Conservation (phyloP, 2,797 vertebrate genomes). For the Glyptemys insculpta region DNA sequence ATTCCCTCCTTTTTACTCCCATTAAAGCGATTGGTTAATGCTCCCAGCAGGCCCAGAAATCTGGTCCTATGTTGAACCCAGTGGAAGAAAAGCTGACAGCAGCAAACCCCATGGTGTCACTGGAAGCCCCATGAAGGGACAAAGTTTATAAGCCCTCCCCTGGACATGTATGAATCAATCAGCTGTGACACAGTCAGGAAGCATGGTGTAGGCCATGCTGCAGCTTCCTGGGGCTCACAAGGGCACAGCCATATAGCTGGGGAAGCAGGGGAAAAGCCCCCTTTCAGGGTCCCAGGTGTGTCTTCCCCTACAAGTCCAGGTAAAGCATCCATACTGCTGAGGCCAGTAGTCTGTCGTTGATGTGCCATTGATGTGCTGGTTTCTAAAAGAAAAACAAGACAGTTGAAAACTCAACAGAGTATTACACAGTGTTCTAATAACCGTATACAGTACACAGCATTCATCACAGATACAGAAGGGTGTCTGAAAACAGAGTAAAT, state of each 20-base stretch:
- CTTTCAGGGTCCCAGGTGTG: background rate
- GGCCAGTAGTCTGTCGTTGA: constrained; percentile 4
- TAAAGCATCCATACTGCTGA: constrained; percentile 27
- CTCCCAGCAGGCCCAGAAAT: constrained; percentile 8
- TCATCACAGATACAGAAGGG: constrained; percentile 45
- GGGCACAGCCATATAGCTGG: background rate
- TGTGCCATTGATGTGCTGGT: constrained; percentile 22
- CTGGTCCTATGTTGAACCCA: constrained; percentile 7
- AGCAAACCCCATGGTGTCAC: background rate
- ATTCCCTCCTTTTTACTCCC: background rate
- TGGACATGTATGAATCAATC: background rate
- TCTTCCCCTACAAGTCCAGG: background rate
- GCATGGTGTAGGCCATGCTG: background rate
- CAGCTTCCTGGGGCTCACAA: fast-evolving
- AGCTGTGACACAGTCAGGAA: background rate
- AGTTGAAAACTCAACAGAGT: constrained; percentile 48
- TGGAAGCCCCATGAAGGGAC: background rate
- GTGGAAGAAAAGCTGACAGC: background rate
- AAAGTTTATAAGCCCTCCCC: background rate
- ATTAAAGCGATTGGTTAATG: background rate
- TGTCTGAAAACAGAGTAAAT: constrained; percentile 57
- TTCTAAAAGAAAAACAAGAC: constrained; percentile 46
- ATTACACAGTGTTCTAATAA: constrained; percentile 28
- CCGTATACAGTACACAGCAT: background rate
- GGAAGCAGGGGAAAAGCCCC: constrained; percentile 29